Evolutionary conservation across 2,888 invertebrate genomes (phyloP).

Genomic region (Chydorus sphaericus): DNA sequence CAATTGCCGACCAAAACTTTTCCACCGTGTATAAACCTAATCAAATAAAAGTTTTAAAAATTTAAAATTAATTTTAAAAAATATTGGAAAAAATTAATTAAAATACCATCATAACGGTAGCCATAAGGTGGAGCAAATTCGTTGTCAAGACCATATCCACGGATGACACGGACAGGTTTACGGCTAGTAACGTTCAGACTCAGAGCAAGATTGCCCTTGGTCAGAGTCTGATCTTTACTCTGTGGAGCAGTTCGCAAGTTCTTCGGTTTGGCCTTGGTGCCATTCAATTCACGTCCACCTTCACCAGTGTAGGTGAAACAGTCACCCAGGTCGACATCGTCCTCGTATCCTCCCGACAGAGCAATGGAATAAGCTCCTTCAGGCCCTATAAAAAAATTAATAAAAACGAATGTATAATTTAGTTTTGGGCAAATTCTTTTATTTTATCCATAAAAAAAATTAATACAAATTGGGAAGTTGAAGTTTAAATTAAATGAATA

Average conservation of each 20-base stretch:
- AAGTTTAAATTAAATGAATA: background rate
- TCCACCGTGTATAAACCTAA: conserved; percentile 30
- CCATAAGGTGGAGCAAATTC: conserved; percentile 31
- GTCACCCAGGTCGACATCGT: conserved; percentile 31
- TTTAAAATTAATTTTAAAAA: background rate
- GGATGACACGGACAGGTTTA: conserved; percentile 30
- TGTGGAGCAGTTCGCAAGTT: conserved; percentile 31
- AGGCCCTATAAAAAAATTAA: no score
- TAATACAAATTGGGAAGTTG: no score
- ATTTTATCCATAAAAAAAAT: no score
- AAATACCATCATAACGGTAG: conserved; percentile 30
- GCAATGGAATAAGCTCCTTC: conserved; percentile 32
- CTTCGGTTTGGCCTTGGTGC: conserved; percentile 30
- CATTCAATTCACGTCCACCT: conserved; percentile 31
- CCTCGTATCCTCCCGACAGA: conserved; percentile 31
- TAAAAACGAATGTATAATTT: no score
- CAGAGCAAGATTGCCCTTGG: conserved; percentile 29
- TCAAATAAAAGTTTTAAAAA: conserved; percentile 1
- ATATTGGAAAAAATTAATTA: background rate
- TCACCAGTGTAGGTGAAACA: conserved; percentile 33
- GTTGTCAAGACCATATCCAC: conserved; percentile 30
- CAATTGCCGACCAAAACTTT: conserved; percentile 28
- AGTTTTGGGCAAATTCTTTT: no score
- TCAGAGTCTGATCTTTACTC: conserved; percentile 29
- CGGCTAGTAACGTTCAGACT: conserved; percentile 26